Conservation (phyloP, 1,140 invertebrate genomes). For the Drosophila punjabiensis region DNA sequence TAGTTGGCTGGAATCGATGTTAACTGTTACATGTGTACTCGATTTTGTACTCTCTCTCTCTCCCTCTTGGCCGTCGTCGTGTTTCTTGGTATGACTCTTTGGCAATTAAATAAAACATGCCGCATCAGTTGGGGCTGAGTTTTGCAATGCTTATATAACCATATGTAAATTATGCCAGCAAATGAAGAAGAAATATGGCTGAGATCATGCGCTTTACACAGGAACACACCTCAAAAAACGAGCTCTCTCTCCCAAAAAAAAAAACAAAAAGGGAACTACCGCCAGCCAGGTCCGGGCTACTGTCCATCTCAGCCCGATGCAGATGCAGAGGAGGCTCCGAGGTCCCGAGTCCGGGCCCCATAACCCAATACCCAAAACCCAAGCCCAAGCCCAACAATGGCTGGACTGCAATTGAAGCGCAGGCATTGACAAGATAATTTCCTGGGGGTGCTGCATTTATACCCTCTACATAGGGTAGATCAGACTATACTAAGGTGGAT, state of each 20-base stretch:
- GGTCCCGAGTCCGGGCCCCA: slow-evolving; percentile 17
- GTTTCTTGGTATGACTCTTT: slow-evolving; percentile 55
- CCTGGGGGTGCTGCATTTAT: slow-evolving; percentile 69
- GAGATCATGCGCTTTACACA: slow-evolving; percentile 55
- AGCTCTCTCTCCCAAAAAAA: slow-evolving; percentile 2
- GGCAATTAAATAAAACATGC: slow-evolving; percentile 82
- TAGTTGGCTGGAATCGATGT: slow-evolving; percentile 41
- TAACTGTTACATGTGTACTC: slow-evolving; percentile 61
- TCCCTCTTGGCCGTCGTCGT: slow-evolving; percentile 35
- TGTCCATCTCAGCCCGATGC: slow-evolving; percentile 40
- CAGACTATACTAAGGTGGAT: not conserved
- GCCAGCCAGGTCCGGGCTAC: slow-evolving; percentile 44
- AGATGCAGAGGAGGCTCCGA: slow-evolving; percentile 23
- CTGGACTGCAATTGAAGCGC: slow-evolving; percentile 73
- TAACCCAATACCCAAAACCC: slow-evolving; percentile 30
- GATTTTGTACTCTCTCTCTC: slow-evolving; percentile 46
- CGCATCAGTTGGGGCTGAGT: slow-evolving; percentile 46
- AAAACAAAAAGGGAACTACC: slow-evolving; percentile 38
- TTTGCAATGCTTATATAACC: slow-evolving; percentile 78
- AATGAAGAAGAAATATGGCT: slow-evolving; percentile 81
- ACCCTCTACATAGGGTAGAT: slow-evolving; percentile 27
- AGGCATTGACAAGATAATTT: slow-evolving; percentile 82
- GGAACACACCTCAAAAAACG: slow-evolving; percentile 75
- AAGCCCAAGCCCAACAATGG: slow-evolving; percentile 50
- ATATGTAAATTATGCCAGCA: slow-evolving; percentile 78